Evolutionary conservation across 2,888 invertebrate species (phyloP), one percentile per base, ranked within the genome.

Genomic region (Caenorhabditis afra): DNA sequence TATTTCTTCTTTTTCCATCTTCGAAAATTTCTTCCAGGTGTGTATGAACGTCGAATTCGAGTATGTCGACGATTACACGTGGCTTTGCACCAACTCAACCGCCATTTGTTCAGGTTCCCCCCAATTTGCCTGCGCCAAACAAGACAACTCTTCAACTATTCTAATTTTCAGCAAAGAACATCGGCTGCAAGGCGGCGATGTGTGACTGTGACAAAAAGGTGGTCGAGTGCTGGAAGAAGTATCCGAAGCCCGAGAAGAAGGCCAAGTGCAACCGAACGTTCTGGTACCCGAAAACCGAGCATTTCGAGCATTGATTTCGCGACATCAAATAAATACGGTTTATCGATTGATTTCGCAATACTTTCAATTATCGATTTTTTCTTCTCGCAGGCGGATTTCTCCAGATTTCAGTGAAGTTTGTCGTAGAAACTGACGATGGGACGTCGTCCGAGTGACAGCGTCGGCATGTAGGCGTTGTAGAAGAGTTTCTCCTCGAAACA

Each of bases 31-130:
- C 14, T 59, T 61, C 14, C 58, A 81, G 53, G 50, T 82, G 8
- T 89, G 89, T 55, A 78, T 81, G 73, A 87, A 89, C 61, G 83
- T 85, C 0, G 84, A 84, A 50, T 68, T 85, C 57, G 89, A 88
- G 70, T 89, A 89, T 57, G 81, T 87, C n/a, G 87, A 85, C 23
- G 81, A 82, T 29, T 87, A 87, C 74, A 49, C 58, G 10, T 87
- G 87, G 87, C 58, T 66, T 23, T 87, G 87, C 58, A 39, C 47
- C 29, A 80, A 82, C 53, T 71, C 71, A 0, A 81, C 75, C 18
- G 84, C 86, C 10, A 62, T 58, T 20, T 87, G 87, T 35, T 64
- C 70, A 29, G 83, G 83, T 82, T 39, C 16, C 18, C n/a, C n/a
- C n/a, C n/a, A n/a, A n/a, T n/a, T n/a, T n/a, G n/a, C n/a, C n/a